Evolutionary conservation across 1,140 invertebrate genomes (phyloP).

Genomic region (Linepithema humile): DNA sequence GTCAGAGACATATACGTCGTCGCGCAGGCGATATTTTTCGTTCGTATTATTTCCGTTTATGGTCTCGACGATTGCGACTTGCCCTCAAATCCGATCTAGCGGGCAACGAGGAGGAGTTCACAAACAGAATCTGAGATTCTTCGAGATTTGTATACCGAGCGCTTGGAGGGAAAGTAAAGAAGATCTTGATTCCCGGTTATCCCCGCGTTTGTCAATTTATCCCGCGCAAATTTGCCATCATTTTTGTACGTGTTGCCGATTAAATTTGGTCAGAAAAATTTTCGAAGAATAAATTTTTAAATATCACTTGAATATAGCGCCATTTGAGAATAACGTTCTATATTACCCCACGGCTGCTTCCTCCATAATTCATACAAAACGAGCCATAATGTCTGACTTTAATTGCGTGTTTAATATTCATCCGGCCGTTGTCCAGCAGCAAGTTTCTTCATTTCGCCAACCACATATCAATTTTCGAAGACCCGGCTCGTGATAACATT

Average conservation of each 20-base stretch:
- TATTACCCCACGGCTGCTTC: neutral
- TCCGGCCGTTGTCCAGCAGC: neutral
- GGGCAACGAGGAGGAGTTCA: neutral
- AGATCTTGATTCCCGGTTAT: neutral
- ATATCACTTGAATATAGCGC: neutral
- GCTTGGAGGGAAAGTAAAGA: neutral
- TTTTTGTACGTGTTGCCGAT: neutral
- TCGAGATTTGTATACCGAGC: slow-evolving; percentile 1
- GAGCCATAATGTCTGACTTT: slow-evolving; percentile 7
- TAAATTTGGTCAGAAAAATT: neutral
- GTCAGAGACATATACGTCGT: neutral
- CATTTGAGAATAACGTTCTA: neutral
- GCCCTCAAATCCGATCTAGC: neutral
- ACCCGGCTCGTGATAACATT: neutral
- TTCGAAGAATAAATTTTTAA: neutral
- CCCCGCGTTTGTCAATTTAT: neutral
- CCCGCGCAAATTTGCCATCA: neutral
- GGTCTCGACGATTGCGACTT: neutral
- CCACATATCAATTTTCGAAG: slow-evolving; percentile 25
- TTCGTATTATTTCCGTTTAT: slow-evolving; percentile 8
- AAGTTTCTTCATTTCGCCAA: slow-evolving; percentile 22
- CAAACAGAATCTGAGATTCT: neutral
- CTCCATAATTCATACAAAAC: slow-evolving; percentile 5
- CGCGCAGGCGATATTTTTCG: neutral
- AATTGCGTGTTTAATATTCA: slow-evolving; percentile 38